Evolutionary conservation across 2,797 vertebrate genomes (phyloP).

Genomic region (Falco berigora): DNA sequence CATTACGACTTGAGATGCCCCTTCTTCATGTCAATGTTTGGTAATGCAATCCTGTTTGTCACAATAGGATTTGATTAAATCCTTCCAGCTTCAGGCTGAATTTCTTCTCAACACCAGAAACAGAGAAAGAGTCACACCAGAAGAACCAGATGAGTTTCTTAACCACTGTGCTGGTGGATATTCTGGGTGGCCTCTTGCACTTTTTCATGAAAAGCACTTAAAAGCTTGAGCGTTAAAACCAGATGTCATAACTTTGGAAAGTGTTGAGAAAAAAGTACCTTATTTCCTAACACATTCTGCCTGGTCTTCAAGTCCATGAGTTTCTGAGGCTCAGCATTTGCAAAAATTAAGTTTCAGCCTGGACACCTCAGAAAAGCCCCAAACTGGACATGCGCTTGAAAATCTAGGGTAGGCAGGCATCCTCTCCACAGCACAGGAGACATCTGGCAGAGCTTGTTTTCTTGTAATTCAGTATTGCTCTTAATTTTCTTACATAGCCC

Average conservation of each 20-base stretch:
- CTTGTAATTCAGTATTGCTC: neutral
- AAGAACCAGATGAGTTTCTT: neutral
- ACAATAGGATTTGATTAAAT: neutral
- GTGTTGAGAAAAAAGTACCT: neutral
- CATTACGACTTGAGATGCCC: neutral
- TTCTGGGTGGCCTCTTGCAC: neutral
- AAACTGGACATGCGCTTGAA: neutral
- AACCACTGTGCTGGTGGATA: neutral
- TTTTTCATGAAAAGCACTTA: neutral
- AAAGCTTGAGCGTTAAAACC: neutral
- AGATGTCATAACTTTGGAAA: neutral
- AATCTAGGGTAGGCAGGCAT: neutral
- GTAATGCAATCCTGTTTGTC: neutral
- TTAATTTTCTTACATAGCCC: neutral
- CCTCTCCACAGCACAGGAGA: neutral
- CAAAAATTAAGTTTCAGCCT: neutral
- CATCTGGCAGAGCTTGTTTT: neutral
- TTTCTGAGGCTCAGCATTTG: neutral
- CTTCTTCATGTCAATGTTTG: neutral
- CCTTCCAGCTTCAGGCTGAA: neutral
- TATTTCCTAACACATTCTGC: neutral
- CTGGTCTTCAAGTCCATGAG: neutral
- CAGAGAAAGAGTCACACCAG: neutral
- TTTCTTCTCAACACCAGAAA: neutral
- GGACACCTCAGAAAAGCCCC: neutral